Conservation (phyloP, 2,113 vertebrate genomes). For the Pterophyllum scalare region DNA sequence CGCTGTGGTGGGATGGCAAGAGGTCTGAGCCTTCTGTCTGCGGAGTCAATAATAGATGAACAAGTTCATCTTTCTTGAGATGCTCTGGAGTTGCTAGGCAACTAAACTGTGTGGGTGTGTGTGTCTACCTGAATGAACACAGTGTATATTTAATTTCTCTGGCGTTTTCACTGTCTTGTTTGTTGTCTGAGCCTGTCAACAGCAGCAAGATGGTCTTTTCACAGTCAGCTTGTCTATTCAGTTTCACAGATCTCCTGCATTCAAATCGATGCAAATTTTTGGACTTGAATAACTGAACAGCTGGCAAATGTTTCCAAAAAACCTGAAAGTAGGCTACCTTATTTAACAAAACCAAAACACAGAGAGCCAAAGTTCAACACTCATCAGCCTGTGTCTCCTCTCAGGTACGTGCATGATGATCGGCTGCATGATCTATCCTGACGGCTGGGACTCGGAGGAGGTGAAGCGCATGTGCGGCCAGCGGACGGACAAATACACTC, state of each 20-base stretch:
- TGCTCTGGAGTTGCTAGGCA: slow-evolving; percentile 60
- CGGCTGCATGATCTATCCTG: slow-evolving; percentile 96
- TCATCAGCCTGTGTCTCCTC: neutral
- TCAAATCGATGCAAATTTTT: neutral
- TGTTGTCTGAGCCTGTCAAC: neutral
- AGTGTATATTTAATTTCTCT: slow-evolving; percentile 18
- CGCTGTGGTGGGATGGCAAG: neutral
- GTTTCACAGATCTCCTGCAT: neutral
- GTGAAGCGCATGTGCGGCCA: slow-evolving; percentile 94
- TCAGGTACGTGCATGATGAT: slow-evolving; percentile 93
- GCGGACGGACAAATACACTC: slow-evolving; percentile 93
- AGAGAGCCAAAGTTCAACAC: neutral
- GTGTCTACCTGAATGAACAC: neutral
- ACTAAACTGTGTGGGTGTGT: slow-evolving; percentile 5
- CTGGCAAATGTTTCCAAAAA: neutral
- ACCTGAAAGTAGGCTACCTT: neutral
- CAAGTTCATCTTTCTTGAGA: slow-evolving; percentile 21
- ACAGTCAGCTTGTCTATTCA: neutral
- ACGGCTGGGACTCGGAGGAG: slow-evolving; percentile 94
- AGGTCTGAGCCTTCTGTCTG: neutral
- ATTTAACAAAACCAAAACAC: neutral
- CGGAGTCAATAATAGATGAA: slow-evolving; percentile 63
- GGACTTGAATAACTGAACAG: neutral
- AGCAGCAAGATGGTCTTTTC: neutral
- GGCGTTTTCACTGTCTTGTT: neutral